A percentile compares a stretch with the other conserved stretches of the same genome.
Conservation (phyloP, 1,140 invertebrate genomes). For the Heliothis virescens region DNA sequence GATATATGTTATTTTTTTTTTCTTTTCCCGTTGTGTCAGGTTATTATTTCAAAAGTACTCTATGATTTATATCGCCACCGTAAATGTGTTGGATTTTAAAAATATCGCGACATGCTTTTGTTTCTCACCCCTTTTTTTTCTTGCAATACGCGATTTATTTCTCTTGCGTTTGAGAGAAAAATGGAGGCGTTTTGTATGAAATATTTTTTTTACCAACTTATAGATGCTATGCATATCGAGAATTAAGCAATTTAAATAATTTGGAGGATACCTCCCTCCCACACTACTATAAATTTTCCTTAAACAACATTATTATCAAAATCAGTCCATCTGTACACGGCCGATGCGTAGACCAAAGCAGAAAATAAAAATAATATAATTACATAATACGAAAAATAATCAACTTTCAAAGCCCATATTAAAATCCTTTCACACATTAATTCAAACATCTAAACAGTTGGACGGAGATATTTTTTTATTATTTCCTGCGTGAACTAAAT, state of each 20-base stretch:
- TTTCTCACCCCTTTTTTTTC: conserved; percentile 7
- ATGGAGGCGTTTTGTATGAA: neutral
- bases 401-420: neutral
- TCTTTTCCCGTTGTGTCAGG: conserved; percentile 26
- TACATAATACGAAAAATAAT: too few species aligned
- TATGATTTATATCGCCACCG: conserved; percentile 23
- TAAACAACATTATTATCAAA: too few species aligned
- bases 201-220: too few species aligned
- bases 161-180: neutral
- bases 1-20: conserved; percentile 38
- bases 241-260: too few species aligned
- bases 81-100: conserved; percentile 1
- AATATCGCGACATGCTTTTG: conserved; percentile 7
- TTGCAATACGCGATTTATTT: neutral
- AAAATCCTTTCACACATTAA: neutral
- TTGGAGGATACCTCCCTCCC: too few species aligned
- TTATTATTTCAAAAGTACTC: conserved; percentile 23
- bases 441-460: neutral
- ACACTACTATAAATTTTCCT: too few species aligned
- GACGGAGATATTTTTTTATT: conserved; percentile 14
- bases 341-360: too few species aligned
- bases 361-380: too few species aligned
- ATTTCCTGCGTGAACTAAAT: conserved; percentile 26
- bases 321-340: too few species aligned
- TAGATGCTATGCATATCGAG: too few species aligned